Conservation (phyloP, 2,797 vertebrate species). For the Characodon lateralis region DNA sequence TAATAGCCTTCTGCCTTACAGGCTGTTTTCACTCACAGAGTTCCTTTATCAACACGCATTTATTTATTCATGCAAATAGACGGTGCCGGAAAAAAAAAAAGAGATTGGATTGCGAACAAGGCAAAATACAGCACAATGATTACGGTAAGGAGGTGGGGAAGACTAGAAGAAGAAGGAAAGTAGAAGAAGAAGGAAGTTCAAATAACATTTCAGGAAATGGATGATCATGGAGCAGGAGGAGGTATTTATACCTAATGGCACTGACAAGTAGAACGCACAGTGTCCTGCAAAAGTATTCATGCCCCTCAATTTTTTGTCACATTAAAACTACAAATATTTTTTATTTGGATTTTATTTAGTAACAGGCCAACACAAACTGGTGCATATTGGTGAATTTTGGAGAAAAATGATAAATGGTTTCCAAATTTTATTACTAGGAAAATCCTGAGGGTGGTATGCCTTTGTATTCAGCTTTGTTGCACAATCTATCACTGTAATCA, state of each 20-base stretch:
- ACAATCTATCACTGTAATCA: not conserved
- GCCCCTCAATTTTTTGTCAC: not conserved
- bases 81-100: slow-evolving; percentile 11
- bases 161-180: not conserved
- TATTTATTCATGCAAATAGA: slow-evolving; percentile 66
- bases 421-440: not conserved
- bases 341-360: not conserved
- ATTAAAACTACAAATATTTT: not conserved
- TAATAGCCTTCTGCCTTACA: slow-evolving; percentile 41
- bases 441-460: not conserved
- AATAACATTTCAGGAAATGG: slow-evolving; percentile 33
- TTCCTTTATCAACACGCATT: slow-evolving; percentile 58
- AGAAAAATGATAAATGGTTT: not conserved
- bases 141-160: slow-evolving; percentile 25
- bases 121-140: slow-evolving; percentile 31
- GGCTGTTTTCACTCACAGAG: slow-evolving; percentile 45
- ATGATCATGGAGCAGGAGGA: slow-evolving; percentile 21
- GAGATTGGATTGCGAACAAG: slow-evolving; percentile 34
- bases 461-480: not conserved
- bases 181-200: slow-evolving; percentile 31
- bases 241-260: slow-evolving; percentile 21
- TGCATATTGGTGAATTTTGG: not conserved
- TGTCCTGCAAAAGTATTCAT: not conserved
- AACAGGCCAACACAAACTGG: not conserved
- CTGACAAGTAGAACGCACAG: slow-evolving; percentile 14